A percentile compares a stretch with the other conserved stretches of the same genome.
These are phyloP conservation scores for Sturnus vulgaris DNA, from an alignment of 2,113 vertebrate genomes.

Conservation along the genomic window DNA sequence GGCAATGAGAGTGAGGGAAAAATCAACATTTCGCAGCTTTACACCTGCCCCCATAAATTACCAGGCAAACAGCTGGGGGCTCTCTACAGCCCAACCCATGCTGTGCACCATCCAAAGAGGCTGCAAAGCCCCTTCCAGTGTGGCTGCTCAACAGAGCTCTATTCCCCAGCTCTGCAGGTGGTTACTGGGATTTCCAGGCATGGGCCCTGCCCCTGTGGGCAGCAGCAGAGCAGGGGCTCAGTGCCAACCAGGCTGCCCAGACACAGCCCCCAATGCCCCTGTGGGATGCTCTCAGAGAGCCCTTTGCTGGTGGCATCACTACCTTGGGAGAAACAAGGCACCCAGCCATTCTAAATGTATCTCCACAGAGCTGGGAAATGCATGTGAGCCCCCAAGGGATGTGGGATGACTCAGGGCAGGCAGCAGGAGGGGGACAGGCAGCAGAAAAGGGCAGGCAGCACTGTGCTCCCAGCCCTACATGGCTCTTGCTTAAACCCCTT, in stretches of 20 bases:
- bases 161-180: accelerated
- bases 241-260: neutral
- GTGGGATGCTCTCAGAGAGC: neutral
- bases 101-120: neutral
- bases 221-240: neutral
- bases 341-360: neutral
- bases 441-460: neutral
- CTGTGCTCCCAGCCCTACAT: accelerated
- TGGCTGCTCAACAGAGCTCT: neutral
- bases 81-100: neutral
- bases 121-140: neutral
- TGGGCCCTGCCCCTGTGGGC: neutral
- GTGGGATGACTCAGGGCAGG: neutral
- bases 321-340: neutral
- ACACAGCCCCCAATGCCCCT: neutral
- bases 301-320: neutral
- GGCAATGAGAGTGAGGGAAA: neutral
- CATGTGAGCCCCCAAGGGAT: neutral
- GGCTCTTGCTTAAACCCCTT: neutral
- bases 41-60: constrained; percentile 50
- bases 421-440: neutral
- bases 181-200: neutral
- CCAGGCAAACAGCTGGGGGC: neutral
- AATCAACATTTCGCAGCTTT: constrained; percentile 20
- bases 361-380: neutral